Evolutionary conservation across 1,140 invertebrate species (phyloP), one percentile per base, ranked within the genome.

Genomic region (Apis dorsata): DNA sequence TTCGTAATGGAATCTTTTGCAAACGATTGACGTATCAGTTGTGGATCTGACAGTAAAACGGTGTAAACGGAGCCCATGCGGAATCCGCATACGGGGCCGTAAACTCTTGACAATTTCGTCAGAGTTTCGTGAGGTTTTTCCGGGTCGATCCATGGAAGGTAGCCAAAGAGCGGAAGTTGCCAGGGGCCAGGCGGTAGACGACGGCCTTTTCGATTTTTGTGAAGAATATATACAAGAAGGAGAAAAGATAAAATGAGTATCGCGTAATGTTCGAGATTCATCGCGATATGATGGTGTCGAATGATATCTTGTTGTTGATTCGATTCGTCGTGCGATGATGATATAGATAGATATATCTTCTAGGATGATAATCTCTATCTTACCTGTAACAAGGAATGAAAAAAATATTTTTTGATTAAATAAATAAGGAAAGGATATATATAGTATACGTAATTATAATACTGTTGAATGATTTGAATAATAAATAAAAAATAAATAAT

Each of bases 81-180:
- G 13, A 98, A 89, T 17, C 95, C 95, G 89, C 96, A 98, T 49
- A 98, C 95, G 10, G 95, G 92, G 0, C 97, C 97, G 89, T 97
- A 98, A 57, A 95, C 94, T 59, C 95, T 92, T 0, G 95, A 93
- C 51, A 98, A 90, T 21, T 95, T 89, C 0, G 95, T 95, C 2
- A 98, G 91, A 3, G 96, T 96, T 62, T 95, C 88, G 90, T 98
- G 96, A 0, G 97, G 97, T 9, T 95, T 93, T 28, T 93, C 86
- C 0, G 94, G 90, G 88, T 97, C 94, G 9, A 98, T 87, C 90
- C 96, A 97, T 0, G 96, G 96, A 49, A 98, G 90, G 88, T 96
- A 98, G 0, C 98, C 98, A 1, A 98, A 68, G 7, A 98, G 86
- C 0, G 97, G 97, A 21, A 98, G 76, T 2, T 96, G 96, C 93